Evolutionary conservation across 2,888 invertebrate species (phyloP), one percentile per base, ranked within the genome.

Genomic region (Vesta saturnalis): DNA sequence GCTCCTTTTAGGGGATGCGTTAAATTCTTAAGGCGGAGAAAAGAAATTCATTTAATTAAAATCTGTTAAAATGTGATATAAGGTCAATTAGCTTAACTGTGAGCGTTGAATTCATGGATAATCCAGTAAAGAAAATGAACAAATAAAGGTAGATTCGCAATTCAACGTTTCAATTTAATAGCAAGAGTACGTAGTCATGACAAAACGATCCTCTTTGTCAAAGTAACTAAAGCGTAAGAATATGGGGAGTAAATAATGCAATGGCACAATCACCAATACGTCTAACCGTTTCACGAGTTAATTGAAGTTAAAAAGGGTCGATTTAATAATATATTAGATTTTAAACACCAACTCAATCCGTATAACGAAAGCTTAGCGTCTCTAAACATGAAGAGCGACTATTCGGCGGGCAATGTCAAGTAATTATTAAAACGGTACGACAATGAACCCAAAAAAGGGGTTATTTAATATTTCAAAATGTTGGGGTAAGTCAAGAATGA

Each of bases 301-400:
- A 81, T 82, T 81, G 80, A 75, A 81, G 81, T 81, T 80, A 82
- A 83, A 83, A 83, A 82, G 83, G 83, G 82, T 83, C 78, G 78
- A 60, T 49, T 82, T 69, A 80, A 81, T 82, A 79, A 71, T 82
- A 78, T 61, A 82, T 74, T 68, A 70, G 74, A 76, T 74, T 79
- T 81, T 80, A 80, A 81, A 80, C 78, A 76, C 70, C 72, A 64
- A 60, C 65, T 74, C 74, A 76, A 73, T 74, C 67, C 71, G 69
- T 66, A 72, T 64, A 70, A 57, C 68, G 46, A 68, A 69, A 74
- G 73, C 73, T 70, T 72, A 75, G 70, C 70, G 73, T 74, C 73
- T 73, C 76, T 73, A 72, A 75, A 76, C 74, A 75, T 73, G 72
- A 72, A 74, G 72, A 64, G 64, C 64, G 72, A 73, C 75, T 75